Evolutionary conservation across 2,888 invertebrate species (phyloP).

Genomic region (Malthinus flaveolus): DNA sequence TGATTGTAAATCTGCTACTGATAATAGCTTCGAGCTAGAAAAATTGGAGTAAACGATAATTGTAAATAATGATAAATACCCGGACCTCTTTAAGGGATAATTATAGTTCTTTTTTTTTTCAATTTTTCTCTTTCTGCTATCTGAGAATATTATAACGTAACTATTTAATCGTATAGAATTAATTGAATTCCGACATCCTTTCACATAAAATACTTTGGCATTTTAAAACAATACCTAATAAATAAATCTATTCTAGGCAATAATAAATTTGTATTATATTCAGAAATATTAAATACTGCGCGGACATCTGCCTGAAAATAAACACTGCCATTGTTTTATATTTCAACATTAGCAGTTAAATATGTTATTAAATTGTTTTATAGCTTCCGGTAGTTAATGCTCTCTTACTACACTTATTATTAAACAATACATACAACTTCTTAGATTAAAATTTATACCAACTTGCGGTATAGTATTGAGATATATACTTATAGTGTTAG

Average conservation of each 20-base stretch:
- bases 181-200: constrained; percentile 43
- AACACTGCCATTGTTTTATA: constrained; percentile 52
- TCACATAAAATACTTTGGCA: constrained; percentile 43
- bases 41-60: constrained; percentile 2
- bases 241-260: constrained; percentile 46
- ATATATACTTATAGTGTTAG: constrained; percentile 36
- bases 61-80: background rate
- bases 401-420: constrained; percentile 42
- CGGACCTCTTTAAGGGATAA: constrained; percentile 1
- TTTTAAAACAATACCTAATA: constrained; percentile 49
- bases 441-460: constrained; percentile 50
- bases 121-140: constrained; percentile 8
- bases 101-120: constrained; percentile 1
- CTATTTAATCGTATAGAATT: constrained; percentile 40
- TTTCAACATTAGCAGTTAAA: constrained; percentile 53
- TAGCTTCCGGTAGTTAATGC: constrained; percentile 49
- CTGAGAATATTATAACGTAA: constrained; percentile 17
- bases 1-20: constrained; percentile 2
- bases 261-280: constrained; percentile 46
- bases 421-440: constrained; percentile 35
- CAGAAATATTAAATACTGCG: constrained; percentile 45
- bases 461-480: constrained; percentile 44
- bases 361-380: constrained; percentile 57
- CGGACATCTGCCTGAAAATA: constrained; percentile 51
- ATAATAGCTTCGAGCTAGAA: background rate